Evolutionary conservation across 2,797 vertebrate species (phyloP), one percentile per base, ranked within the genome.

Genomic region (Coregonus suidteri): DNA sequence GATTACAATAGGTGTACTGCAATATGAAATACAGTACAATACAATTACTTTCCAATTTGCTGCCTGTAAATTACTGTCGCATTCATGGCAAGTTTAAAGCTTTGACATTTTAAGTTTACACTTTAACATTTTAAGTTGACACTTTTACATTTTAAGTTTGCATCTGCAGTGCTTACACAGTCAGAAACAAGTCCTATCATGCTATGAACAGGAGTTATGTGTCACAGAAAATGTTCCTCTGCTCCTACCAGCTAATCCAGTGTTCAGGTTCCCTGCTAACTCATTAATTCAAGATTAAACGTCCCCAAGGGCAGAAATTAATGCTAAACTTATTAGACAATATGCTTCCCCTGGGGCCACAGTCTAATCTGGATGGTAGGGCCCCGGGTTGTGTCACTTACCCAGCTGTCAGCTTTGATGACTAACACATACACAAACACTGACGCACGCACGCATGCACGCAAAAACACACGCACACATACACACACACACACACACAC

Each of bases 251-350:
- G 82, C 85, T 85, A 75, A 80, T 85, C 4, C 31, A 85, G 77
- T 86, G 83, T 87, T 82, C 81, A 90, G 83, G 76, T 79, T 85
- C 86, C 82, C 77, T 87, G 90, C 87, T 87, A 85, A 88, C 89
- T 90, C 88, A 88, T 93, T 90, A 92, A 85, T 85, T 92, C 91
- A 91, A 91, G 91, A 89, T 84, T 89, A 93, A 93, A 91, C 20
- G 81, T 84, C 92, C 90, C 92, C 90, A 84, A 85, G 87, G 92
- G 93, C 89, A 83, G 87, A 84, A 92, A 93, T 93, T 94, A 94
- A 93, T 90, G 91, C 84, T 90, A 90, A 93, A 93, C 89, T 91
- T 91, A 91, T 91, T 92, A 91, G 86, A 88, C 87, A 82, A 80
- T 82, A 89, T 81, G 88, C 86, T 75, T 79, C 91, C 87, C 85